Conservation (phyloP, 2,888 invertebrate genomes). For the Oscheius sp. region DNA sequence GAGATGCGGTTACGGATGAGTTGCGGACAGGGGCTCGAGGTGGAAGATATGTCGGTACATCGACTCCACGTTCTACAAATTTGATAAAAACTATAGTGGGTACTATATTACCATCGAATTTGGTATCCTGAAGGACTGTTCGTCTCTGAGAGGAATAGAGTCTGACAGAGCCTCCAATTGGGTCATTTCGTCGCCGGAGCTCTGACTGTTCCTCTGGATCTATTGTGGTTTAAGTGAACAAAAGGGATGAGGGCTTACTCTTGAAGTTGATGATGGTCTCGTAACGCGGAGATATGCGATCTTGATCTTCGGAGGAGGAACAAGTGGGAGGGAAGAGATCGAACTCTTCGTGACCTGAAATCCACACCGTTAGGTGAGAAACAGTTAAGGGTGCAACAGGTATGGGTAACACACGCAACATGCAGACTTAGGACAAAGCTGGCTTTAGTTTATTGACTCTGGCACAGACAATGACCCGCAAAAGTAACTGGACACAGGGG, state of each 20-base stretch:
- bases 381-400: constrained; percentile 29
- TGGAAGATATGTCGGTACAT: constrained; percentile 43
- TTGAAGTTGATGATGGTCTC: constrained; percentile 39
- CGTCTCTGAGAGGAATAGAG: constrained; percentile 30
- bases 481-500: constrained; percentile 35
- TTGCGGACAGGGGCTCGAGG: constrained; percentile 57
- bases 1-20: constrained; percentile 47
- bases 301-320: constrained; percentile 59
- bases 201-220: constrained; percentile 13
- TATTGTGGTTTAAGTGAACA: background rate
- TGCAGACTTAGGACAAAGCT: constrained; percentile 27
- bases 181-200: constrained; percentile 37
- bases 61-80: constrained; percentile 33
- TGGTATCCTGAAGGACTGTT: constrained; percentile 27
- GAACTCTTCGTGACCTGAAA: constrained; percentile 44
- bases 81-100: background rate
- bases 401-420: constrained; percentile 25
- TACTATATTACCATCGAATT: constrained; percentile 19
- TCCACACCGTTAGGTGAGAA: constrained; percentile 30
- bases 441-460: constrained; percentile 29
- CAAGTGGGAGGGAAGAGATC: constrained; percentile 54
- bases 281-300: constrained; percentile 48
- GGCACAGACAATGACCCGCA: constrained; percentile 35
- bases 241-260: constrained; percentile 7
- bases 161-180: constrained; percentile 47